These are phyloP conservation scores for Thereva nobilitata DNA, from an alignment of 2,888 invertebrate genomes.

Conservation along the genomic window DNA sequence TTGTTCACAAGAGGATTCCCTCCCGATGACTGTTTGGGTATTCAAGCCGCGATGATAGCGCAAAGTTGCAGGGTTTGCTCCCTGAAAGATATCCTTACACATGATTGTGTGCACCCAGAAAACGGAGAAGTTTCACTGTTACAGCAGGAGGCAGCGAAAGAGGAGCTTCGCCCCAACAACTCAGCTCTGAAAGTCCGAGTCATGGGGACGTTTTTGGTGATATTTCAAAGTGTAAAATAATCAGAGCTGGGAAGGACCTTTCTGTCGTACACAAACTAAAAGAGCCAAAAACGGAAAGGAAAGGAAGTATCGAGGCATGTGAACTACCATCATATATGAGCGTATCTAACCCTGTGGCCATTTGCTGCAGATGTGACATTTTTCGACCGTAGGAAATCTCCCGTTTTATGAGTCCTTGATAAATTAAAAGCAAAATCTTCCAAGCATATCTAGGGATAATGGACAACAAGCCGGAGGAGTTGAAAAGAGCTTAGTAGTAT, in stretches of 20 bases:
- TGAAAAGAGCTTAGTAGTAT: no score
- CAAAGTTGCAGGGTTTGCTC: conserved; percentile 15
- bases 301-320: conserved; percentile 10
- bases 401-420: conserved; percentile 24
- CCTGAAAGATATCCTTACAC: conserved; percentile 8
- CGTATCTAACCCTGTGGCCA: conserved; percentile 6
- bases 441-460: conserved; percentile 17
- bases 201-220: conserved; percentile 25
- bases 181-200: conserved; percentile 23
- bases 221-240: conserved; percentile 29
- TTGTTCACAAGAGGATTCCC: conserved; percentile 5
- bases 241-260: conserved; percentile 2
- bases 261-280: background rate
- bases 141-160: no score
- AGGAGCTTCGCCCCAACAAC: conserved; percentile 1
- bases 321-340: conserved; percentile 3
- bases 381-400: conserved; percentile 28
- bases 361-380: conserved; percentile 31
- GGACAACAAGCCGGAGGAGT: conserved; percentile 10
- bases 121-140: conserved; percentile 18
- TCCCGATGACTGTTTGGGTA: conserved; percentile 13
- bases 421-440: conserved; percentile 31
- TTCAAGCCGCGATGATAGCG: conserved; percentile 25
- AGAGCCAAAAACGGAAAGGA: background rate
- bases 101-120: conserved; percentile 9